Evolutionary conservation across 2,113 vertebrate genomes (phyloP), one percentile per base, ranked within the genome.

Genomic region (Melanotaenia duboulayi): DNA sequence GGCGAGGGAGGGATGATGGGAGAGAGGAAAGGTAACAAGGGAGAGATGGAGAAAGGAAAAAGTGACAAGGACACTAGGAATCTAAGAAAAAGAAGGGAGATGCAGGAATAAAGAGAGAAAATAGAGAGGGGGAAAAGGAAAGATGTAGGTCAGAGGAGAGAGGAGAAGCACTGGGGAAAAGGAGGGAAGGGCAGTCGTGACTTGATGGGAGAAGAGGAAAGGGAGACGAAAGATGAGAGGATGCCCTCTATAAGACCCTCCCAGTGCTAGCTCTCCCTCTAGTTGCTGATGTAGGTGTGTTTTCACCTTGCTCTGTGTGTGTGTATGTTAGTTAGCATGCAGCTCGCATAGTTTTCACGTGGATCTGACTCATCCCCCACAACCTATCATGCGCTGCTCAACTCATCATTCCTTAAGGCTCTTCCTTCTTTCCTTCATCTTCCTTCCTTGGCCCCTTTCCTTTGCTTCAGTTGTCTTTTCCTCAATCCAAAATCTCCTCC

Each of bases 301-400:
- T 72, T 72, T 52, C 66, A 73, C 67, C 74, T 77, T 23, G 4
- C 32, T 56, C 28, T 23, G 75, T 61, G 66, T 49, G 66, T 49
- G 39, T 59, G 37, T 58, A 44, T 32, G 71, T 54, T 62, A 12
- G 44, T 89, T 83, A 84, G 46, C 70, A 83, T 78, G 86, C 83
- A 65, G 82, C 87, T 83, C 91, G 85, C 90, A 92, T 87, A 82
- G 51, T 35, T 23, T 74, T 87, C 89, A 83, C 71, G 65, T 82
- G 85, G 44, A 16, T 58, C 85, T 88, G 85, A 88, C 85, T 93
- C 87, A 87, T 84, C 71, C 80, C 40, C 49, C 78, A 67, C 74
- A 39, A 19, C 54, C 70, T 37, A 49, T 65, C 65, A 7, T 76
- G 35, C n/a, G 13, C 56, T 20, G 19, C 66, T 68, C 64, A 25